Base-by-base conservation (phyloP, 2,113 vertebrate species). In the Thomomys bottae region DNA sequence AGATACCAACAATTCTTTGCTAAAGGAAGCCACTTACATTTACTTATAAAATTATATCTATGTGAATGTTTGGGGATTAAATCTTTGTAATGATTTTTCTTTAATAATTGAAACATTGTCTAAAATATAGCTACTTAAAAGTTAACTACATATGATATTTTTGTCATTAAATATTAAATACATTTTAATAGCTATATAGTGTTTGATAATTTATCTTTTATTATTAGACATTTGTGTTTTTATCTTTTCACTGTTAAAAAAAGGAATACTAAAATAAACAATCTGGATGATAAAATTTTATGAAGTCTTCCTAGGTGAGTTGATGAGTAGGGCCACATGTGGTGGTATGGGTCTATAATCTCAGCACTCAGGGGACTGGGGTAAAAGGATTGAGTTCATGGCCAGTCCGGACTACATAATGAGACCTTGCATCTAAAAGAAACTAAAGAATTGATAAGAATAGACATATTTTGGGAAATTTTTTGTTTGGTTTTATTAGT, bases 41-140 rank as follows among this genome's bases (percentile, higher is more conserved):
- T 54, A 54, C 49, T 4, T 15, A 54, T 54, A 54, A 54, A 54
- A 17, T 54, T 54, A 54, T 54, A 54, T 24, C 8, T 24, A 64
- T 54, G 3, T 63, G 40, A 81, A 45, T 45, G 82, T 90, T 89
- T 42, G 54, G 2, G 49, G 49, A 67, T 91, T 84, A 84, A 40
- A 71, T 90, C 64, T 79, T 88, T 75, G 1, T 82, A 40, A 82
- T 85, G 59, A 80, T 90, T 79, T 75, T 94, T 95, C 40, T 83
- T 54, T 24, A 68, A 18, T 83, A 89, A 87, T 85, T 87, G 18
- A 85, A 87, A 57, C 18, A 63, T 10, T 72, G 7, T 95, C 84
- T 92, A 64, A 36, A 82, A 91, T 42, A 36, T 24, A 86, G 5
- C 24, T 83, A 49, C 77, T 73, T 66, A 84, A 89, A 89, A n/a